phyloP scores from a whole-genome alignment of 2,888 invertebrate genomes.

The Leucania comma region DNA sequence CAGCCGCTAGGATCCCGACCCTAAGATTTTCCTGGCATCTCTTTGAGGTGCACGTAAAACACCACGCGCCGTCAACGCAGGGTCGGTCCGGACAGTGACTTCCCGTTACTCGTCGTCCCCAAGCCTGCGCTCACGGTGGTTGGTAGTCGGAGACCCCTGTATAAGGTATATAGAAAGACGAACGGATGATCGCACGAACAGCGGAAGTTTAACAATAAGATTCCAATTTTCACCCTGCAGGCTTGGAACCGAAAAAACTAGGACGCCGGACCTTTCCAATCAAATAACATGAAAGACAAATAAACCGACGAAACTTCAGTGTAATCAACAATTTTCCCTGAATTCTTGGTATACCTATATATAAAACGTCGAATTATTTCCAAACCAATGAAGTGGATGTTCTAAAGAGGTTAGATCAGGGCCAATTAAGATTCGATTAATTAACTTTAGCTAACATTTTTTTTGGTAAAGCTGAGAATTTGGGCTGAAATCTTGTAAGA shows the following conservation, averaged over 20 bases:
- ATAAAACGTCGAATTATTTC: slow-evolving; percentile 31
- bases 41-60: too few relatives aligned
- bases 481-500: not conserved
- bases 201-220: too few relatives aligned
- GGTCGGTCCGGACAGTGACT: too few relatives aligned
- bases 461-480: slow-evolving; percentile 1
- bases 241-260: not conserved
- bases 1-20: too few relatives aligned
- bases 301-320: slow-evolving; percentile 5
- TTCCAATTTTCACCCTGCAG: too few relatives aligned
- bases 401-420: slow-evolving; percentile 35
- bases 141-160: too few relatives aligned
- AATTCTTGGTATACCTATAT: not conserved
- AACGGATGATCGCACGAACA: too few relatives aligned
- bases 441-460: slow-evolving; percentile 19
- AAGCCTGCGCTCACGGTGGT: too few relatives aligned
- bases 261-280: not conserved
- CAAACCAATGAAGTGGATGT: slow-evolving; percentile 18
- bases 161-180: too few relatives aligned
- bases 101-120: too few relatives aligned
- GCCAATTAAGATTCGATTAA: slow-evolving; percentile 41
- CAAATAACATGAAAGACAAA: slow-evolving; percentile 26
- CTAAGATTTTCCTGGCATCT: too few relatives aligned
- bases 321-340: slow-evolving; percentile 26
- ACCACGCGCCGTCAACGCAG: too few relatives aligned